Evolutionary conservation across 2,113 vertebrate species (phyloP).

Genomic region (Upupa epops): DNA sequence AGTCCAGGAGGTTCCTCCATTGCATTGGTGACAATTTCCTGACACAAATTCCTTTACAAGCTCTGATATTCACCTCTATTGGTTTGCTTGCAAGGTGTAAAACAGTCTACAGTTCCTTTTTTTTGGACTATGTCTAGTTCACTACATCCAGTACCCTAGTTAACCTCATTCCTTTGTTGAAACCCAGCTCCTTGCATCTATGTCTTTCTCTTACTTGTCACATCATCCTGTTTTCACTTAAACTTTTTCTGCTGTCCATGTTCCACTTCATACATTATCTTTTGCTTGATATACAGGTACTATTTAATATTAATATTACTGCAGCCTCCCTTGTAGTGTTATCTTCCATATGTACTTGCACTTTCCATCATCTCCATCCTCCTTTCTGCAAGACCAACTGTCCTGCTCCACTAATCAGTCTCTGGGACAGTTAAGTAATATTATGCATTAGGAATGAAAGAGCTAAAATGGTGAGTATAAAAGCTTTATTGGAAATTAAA

Average conservation of each 20-base stretch:
- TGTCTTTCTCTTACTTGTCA: background rate
- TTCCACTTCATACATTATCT: background rate
- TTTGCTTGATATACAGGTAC: background rate
- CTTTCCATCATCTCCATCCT: background rate
- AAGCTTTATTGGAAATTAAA: background rate
- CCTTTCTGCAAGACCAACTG: background rate
- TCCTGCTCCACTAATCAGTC: background rate
- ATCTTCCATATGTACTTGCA: background rate
- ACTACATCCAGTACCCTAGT: background rate
- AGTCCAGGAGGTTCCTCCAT: no score
- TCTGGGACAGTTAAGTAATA: background rate
- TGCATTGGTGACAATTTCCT: no score
- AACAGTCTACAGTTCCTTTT: background rate
- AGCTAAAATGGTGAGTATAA: background rate
- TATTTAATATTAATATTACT: background rate
- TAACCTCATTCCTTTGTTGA: background rate
- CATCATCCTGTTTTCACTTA: background rate
- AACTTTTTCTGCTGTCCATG: background rate
- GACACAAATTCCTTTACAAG: background rate
- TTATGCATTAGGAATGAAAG: background rate
- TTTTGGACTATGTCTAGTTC: background rate
- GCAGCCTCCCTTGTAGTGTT: background rate
- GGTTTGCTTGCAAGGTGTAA: background rate
- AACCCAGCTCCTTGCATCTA: background rate
- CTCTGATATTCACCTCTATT: background rate